A percentile compares a stretch with the other conserved stretches of the same genome.
Conservation (phyloP, 2,888 invertebrate genomes). For the Synergus japonicus region DNA sequence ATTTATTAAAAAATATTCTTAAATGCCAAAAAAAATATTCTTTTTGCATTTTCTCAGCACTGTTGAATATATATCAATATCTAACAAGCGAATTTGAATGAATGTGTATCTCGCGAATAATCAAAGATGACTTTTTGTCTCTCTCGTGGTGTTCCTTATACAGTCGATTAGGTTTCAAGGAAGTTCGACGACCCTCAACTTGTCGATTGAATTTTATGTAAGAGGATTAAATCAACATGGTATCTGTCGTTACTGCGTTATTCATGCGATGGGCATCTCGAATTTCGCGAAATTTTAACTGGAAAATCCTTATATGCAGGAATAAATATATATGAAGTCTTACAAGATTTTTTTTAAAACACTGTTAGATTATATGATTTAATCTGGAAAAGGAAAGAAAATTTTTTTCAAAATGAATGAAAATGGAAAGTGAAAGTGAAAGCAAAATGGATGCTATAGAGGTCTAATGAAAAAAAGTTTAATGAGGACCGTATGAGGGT, state of each 20-base stretch:
- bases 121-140: background rate
- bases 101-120: background rate
- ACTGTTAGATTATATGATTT: too few relatives aligned
- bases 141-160: background rate
- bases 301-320: background rate
- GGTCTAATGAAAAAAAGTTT: background rate
- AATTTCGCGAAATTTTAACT: background rate
- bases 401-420: too few relatives aligned
- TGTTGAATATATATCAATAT: too few relatives aligned
- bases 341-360: too few relatives aligned
- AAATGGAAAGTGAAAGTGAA: too few relatives aligned
- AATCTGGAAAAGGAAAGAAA: too few relatives aligned
- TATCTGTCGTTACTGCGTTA: slow-evolving; percentile 2
- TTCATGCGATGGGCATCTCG: background rate
- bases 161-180: slow-evolving; percentile 21
- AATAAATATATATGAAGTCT: background rate
- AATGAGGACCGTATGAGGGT: slow-evolving; percentile 7
- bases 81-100: background rate
- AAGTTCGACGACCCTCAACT: slow-evolving; percentile 13
- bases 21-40: too few relatives aligned
- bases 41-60: too few relatives aligned
- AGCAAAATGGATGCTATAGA: background rate
- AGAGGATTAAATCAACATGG: slow-evolving; percentile 14
- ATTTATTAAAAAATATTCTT: too few relatives aligned
- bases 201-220: slow-evolving; percentile 13